Evolutionary conservation across 2,888 invertebrate genomes (phyloP).

Genomic region (Aleiodes leptofemur): DNA sequence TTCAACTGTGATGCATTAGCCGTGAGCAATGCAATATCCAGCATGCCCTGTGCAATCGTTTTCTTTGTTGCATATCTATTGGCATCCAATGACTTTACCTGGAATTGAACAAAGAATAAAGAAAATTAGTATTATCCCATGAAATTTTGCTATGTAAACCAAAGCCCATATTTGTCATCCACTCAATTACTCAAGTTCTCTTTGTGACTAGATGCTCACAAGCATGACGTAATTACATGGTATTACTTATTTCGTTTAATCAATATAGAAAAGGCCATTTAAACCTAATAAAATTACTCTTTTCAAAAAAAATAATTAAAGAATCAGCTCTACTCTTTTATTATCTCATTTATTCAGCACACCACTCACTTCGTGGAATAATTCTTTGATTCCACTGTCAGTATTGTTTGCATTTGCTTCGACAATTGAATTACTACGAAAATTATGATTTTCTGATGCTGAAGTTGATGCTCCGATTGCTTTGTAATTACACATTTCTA

Average conservation of each 20-base stretch:
- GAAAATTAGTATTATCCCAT: background rate
- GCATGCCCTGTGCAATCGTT: conserved; percentile 93
- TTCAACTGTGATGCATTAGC: conserved; percentile 93
- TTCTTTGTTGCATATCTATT: conserved; percentile 95
- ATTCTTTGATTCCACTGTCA: background rate
- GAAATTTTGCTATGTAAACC: background rate
- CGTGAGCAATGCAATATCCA: conserved; percentile 91
- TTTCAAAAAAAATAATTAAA: background rate
- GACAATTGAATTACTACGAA: background rate
- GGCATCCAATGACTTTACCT: conserved; percentile 84
- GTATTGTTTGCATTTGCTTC: background rate
- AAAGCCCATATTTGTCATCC: conserved; percentile 2
- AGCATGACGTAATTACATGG: background rate
- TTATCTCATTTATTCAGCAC: background rate
- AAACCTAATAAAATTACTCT: background rate
- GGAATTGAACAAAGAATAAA: conserved; percentile 33
- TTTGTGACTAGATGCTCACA: background rate
- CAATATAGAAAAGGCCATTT: conserved; percentile 10
- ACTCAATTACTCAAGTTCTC: conserved; percentile 13
- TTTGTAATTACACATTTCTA: background rate
- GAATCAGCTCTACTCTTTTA: background rate
- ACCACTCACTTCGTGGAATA: conserved; percentile 21
- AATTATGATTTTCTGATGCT: background rate
- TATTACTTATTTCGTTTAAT: background rate
- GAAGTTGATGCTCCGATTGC: background rate